A percentile compares a stretch with the other conserved stretches of the same genome.
Conservation (phyloP, 2,113 vertebrate genomes). For the Pituophis catenifer region DNA sequence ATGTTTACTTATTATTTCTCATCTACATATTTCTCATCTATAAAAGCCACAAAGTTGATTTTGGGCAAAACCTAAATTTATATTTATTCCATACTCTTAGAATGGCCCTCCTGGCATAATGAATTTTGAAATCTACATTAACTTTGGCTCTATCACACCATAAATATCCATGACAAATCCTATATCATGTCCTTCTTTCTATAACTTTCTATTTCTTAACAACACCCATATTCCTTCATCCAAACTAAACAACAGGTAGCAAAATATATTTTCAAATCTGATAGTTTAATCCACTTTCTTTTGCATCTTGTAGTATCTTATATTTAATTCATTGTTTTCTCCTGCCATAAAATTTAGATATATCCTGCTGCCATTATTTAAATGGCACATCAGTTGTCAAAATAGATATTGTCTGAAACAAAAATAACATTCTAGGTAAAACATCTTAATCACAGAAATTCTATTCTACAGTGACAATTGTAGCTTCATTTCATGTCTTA, state of each 20-base stretch:
- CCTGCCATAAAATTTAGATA: neutral
- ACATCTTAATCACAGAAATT: neutral
- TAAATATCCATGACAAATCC: neutral
- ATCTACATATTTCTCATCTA: neutral
- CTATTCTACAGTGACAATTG: neutral
- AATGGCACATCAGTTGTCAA: neutral
- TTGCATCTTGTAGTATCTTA: neutral
- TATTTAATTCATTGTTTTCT: neutral
- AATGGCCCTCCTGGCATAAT: neutral
- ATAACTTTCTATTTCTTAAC: neutral
- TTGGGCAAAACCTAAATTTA: neutral
- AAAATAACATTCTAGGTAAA: neutral
- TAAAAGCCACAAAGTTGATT: neutral
- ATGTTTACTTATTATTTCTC: neutral
- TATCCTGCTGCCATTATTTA: neutral
- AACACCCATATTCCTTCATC: neutral
- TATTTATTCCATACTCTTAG: neutral
- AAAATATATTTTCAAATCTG: neutral
- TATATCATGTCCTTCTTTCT: neutral
- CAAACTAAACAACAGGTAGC: neutral
- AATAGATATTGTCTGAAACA: neutral
- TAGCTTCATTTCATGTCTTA: neutral
- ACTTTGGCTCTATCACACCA: neutral
- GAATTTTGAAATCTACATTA: neutral
- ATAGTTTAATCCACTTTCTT: neutral